Percentiles rank a stretch among this genome's conserved stretches.
Conservation (phyloP, 2,113 vertebrate species). For the Bujurquina vittata region DNA sequence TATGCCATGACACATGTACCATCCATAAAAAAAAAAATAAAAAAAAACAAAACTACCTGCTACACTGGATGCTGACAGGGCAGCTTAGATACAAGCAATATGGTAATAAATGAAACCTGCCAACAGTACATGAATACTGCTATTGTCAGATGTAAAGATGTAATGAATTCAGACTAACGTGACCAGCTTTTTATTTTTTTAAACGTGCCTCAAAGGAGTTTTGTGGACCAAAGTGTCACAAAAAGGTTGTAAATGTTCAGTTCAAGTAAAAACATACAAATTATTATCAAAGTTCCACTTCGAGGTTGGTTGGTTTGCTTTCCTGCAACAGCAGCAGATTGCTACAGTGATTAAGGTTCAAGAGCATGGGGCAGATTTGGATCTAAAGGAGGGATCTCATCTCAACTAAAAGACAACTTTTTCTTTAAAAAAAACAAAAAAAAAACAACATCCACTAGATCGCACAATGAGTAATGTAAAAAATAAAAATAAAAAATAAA, state of each 20-base stretch:
- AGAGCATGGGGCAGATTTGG: slow-evolving; percentile 30
- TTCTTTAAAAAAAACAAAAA: not conserved
- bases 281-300: slow-evolving; percentile 50
- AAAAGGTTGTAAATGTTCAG: slow-evolving; percentile 49
- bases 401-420: slow-evolving; percentile 32
- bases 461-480: slow-evolving; percentile 53
- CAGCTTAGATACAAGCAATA: slow-evolving; percentile 38
- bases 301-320: slow-evolving; percentile 38
- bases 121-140: slow-evolving; percentile 1
- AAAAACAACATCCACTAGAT: slow-evolving; percentile 48
- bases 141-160: slow-evolving; percentile 13
- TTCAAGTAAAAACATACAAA: slow-evolving; percentile 68
- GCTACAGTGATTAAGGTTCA: slow-evolving; percentile 52
- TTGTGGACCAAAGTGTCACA: slow-evolving; percentile 33
- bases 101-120: slow-evolving; percentile 16
- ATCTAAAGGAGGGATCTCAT: slow-evolving; percentile 45
- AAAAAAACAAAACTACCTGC: slow-evolving; percentile 40
- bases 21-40: slow-evolving; percentile 20
- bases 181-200: not conserved
- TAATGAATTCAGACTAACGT: slow-evolving; percentile 6
- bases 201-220: slow-evolving; percentile 16
- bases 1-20: slow-evolving; percentile 51
- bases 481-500: not conserved
- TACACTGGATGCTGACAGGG: slow-evolving; percentile 46
- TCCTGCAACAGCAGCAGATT: slow-evolving; percentile 55